These are phyloP conservation scores for Phalacrocorax brasilianus DNA, from an alignment of 2,113 vertebrate species.

Conservation along the genomic window DNA sequence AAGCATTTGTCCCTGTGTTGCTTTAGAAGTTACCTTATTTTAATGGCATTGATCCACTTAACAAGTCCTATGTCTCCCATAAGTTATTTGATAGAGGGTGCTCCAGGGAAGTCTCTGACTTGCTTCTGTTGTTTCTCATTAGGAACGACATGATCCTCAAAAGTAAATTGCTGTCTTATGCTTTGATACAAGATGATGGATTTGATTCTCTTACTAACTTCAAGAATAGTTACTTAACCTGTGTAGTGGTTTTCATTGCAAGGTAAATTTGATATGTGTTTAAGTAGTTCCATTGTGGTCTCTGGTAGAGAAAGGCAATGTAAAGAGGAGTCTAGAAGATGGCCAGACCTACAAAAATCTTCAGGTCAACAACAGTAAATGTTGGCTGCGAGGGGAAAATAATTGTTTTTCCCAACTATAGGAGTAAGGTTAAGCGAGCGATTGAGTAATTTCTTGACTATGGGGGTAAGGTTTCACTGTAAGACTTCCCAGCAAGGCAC, in stretches of 20 bases:
- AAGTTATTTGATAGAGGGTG: background rate
- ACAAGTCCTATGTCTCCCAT: background rate
- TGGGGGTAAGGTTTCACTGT: background rate
- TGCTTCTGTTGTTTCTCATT: background rate
- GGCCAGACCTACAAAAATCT: background rate
- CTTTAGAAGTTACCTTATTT: background rate
- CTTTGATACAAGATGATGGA: background rate
- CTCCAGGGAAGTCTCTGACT: background rate
- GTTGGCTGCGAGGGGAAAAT: background rate
- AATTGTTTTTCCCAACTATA: fast-evolving
- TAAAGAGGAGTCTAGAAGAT: background rate
- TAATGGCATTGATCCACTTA: background rate
- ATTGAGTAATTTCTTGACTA: background rate
- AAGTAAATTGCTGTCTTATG: background rate
- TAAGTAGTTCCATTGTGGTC: background rate
- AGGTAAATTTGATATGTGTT: background rate
- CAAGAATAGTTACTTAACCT: background rate
- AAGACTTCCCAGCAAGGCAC: background rate
- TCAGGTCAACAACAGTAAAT: background rate
- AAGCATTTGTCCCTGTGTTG: background rate
- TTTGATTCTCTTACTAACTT: background rate
- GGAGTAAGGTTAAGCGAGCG: background rate
- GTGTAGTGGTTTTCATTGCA: background rate
- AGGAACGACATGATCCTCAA: background rate
- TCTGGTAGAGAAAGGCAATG: background rate